Evolutionary conservation across 2,113 vertebrate genomes (phyloP), one percentile per base, ranked within the genome.

Genomic region (Campylomormyrus tamandua): DNA sequence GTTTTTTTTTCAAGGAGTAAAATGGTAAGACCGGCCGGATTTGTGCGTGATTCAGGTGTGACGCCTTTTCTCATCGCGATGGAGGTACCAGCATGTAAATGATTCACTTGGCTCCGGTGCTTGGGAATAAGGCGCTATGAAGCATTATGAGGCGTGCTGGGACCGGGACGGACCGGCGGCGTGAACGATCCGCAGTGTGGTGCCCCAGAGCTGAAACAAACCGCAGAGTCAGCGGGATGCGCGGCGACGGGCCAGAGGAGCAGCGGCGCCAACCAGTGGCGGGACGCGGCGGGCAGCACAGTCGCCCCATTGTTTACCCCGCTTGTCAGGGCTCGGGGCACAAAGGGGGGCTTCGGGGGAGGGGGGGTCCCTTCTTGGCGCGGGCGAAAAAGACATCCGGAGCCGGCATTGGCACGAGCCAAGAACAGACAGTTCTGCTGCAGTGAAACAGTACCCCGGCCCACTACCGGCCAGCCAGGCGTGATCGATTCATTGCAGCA

Each of bases 401-500:
- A 46, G n/a, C 15, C 4, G 31, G 50, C 10, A 27, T 13, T 17
- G 85, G 6, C 85, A 35, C 1, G 2, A 5, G n/a, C 45, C 19
- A 2, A 35, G 85, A 87, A 52, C 49, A 15, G n/a, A 53, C 56
- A 15, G 24, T 87, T 53, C 49, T 87, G 85, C 85, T 87, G 85
- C 85, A 87, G 85, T 87, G 85, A 52, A 87, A 87, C 27, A 27
- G 50, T 87, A 87, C 85, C 50, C 85, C 85, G 48, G 39, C 85
- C 85, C 46, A 15, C 48, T 52, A 46, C 85, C 19, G 80, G 17
- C 42, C 50, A 24, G 39, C 42, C 50, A 11, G 50, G 85, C 49
- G 85, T 31, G 50, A 87, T 87, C 85, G 85, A 87, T 87, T 87
- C 85, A 87, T 35, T 87, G 85, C 85, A 87, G 27, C 85, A 87